Conservation (phyloP, 2,797 vertebrate genomes). For the Bryconaethiops microstoma region DNA sequence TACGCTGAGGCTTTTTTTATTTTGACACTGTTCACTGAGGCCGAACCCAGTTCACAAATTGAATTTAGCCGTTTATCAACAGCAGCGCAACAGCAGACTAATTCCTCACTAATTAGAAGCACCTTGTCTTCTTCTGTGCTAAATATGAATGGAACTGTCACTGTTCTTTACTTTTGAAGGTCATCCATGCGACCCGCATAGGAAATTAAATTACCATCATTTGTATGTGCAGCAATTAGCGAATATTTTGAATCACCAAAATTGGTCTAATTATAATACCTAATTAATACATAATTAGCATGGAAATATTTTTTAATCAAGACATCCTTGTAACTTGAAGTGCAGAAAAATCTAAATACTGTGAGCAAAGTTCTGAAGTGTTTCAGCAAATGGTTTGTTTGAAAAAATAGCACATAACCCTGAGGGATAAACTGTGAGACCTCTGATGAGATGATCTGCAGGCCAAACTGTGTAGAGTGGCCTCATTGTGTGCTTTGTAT, state of each 20-base stretch:
- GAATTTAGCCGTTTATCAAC: constrained; percentile 20
- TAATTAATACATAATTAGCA: neutral
- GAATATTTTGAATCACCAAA: neutral
- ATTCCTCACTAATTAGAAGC: constrained; percentile 7
- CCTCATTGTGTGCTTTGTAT: constrained; percentile 54
- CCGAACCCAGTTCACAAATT: constrained; percentile 1
- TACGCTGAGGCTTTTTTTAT: neutral
- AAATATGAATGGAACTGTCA: constrained; percentile 12
- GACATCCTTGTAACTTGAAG: neutral
- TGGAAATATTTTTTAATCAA: too few relatives aligned
- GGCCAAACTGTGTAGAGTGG: constrained; percentile 60
- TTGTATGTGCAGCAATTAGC: neutral
- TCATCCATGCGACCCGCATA: neutral
- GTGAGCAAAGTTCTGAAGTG: constrained; percentile 31
- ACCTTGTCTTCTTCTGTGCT: constrained; percentile 15
- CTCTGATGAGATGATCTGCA: constrained; percentile 47
- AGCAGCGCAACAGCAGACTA: neutral
- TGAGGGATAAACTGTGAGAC: constrained; percentile 47
- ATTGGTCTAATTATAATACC: neutral
- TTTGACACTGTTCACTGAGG: neutral
- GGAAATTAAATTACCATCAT: neutral
- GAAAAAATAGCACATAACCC: constrained; percentile 53
- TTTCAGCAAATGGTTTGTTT: constrained; percentile 2
- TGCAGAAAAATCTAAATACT: neutral
- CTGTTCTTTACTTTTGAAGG: neutral